Conservation (phyloP, 2,113 vertebrate species). For the Abramis brama region DNA sequence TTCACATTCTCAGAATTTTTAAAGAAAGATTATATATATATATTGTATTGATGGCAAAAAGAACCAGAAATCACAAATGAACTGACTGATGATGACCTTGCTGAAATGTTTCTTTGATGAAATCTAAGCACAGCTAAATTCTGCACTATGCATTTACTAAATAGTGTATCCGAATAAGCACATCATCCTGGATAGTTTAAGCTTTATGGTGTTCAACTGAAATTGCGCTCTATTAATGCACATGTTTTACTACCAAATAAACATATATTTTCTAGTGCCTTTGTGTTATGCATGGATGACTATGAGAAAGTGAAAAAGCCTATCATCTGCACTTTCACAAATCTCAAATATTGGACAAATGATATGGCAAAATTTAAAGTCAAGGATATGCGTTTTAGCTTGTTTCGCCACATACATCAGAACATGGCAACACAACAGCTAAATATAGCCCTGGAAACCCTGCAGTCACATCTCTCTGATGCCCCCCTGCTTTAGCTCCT, state of each 20-base stretch:
- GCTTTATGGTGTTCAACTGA: neutral
- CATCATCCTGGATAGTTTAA: neutral
- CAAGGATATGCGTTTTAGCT: neutral
- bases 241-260: neutral
- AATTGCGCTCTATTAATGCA: neutral
- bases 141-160: neutral
- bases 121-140: neutral
- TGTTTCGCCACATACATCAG: neutral
- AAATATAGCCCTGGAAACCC: conserved; percentile 33
- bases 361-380: neutral
- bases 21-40: too few species aligned
- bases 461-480: conserved; percentile 17
- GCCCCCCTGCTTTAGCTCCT: neutral
- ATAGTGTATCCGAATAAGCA: neutral
- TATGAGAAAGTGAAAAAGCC: neutral
- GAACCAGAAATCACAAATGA: too few species aligned
- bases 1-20: too few species aligned
- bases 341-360: neutral
- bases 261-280: neutral
- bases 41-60: too few species aligned
- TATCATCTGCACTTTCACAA: neutral
- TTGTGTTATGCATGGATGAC: neutral
- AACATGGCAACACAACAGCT: conserved; percentile 34
- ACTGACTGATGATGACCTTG: too few species aligned
- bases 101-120: neutral